Evolutionary conservation across 2,797 vertebrate species (phyloP).

Genomic region (Pseudomugil gertrudae): DNA sequence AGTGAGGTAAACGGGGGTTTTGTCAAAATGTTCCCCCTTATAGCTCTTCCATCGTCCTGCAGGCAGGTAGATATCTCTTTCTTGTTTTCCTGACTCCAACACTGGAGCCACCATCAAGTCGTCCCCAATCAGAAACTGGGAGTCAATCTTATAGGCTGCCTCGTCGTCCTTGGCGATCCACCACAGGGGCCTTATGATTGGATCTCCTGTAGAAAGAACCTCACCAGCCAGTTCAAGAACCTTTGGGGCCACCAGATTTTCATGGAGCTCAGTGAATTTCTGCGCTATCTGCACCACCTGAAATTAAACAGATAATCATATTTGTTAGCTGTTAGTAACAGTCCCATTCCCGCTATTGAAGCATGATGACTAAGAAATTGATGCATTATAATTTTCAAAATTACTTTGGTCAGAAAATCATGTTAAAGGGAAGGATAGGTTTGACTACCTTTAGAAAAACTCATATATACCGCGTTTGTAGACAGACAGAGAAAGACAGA

Average conservation of each 20-base stretch:
- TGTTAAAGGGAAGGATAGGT: no score
- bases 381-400: no score
- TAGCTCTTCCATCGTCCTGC: slow-evolving; percentile 92
- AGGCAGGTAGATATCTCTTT: slow-evolving; percentile 93
- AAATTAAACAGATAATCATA: slow-evolving; percentile 1
- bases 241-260: slow-evolving; percentile 89
- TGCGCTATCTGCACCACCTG: slow-evolving; percentile 89
- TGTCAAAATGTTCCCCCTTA: slow-evolving; percentile 90
- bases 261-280: slow-evolving; percentile 87
- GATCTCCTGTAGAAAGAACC: slow-evolving; percentile 88
- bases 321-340: neutral
- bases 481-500: neutral
- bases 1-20: slow-evolving; percentile 87
- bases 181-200: slow-evolving; percentile 95
- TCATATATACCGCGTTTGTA: no score
- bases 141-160: slow-evolving; percentile 89
- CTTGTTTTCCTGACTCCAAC: slow-evolving; percentile 90
- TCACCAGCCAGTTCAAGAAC: slow-evolving; percentile 90
- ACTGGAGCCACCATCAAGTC: slow-evolving; percentile 94
- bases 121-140: slow-evolving; percentile 95
- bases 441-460: no score
- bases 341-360: no score
- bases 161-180: slow-evolving; percentile 91
- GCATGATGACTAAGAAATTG: no score
- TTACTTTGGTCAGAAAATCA: no score